Evolutionary conservation across 2,888 invertebrate genomes (phyloP).

Genomic region (Amaurobius ferox): DNA sequence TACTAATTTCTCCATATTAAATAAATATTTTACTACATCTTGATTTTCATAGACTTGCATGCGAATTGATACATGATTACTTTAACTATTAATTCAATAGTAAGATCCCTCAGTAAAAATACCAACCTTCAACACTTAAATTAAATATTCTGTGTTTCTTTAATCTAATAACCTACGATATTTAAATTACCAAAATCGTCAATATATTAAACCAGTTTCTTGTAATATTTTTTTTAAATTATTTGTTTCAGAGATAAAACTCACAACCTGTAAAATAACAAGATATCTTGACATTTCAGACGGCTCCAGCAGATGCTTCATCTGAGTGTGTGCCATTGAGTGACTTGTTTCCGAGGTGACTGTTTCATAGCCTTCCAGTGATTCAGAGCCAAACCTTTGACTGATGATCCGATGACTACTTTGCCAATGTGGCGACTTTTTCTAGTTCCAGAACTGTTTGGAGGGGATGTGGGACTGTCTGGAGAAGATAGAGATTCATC

Average conservation of each 20-base stretch:
- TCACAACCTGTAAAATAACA: neutral
- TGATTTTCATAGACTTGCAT: too few relatives aligned
- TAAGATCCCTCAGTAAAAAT: too few relatives aligned
- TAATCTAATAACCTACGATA: too few relatives aligned
- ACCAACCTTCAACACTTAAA: too few relatives aligned
- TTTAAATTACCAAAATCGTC: neutral
- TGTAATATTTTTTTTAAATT: neutral
- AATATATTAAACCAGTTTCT: neutral
- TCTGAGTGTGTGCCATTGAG: slow-evolving; percentile 72
- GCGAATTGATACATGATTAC: too few relatives aligned
- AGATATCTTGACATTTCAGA: neutral
- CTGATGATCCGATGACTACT: slow-evolving; percentile 69
- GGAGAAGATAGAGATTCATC: slow-evolving; percentile 67
- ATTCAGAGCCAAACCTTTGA: slow-evolving; percentile 61
- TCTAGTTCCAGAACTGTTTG: slow-evolving; percentile 41
- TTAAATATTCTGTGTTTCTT: too few relatives aligned
- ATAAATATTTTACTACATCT: neutral
- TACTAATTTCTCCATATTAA: neutral
- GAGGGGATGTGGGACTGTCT: slow-evolving; percentile 70
- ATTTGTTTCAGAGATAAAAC: neutral
- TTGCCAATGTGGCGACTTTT: slow-evolving; percentile 71
- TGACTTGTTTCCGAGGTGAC: slow-evolving; percentile 72
- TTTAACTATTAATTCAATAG: too few relatives aligned
- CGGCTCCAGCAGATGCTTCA: slow-evolving; percentile 27
- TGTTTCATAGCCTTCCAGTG: slow-evolving; percentile 73